These are phyloP conservation scores for Cremastinae sp. DNA, from an alignment of 2,888 invertebrate species.

Conservation along the genomic window DNA sequence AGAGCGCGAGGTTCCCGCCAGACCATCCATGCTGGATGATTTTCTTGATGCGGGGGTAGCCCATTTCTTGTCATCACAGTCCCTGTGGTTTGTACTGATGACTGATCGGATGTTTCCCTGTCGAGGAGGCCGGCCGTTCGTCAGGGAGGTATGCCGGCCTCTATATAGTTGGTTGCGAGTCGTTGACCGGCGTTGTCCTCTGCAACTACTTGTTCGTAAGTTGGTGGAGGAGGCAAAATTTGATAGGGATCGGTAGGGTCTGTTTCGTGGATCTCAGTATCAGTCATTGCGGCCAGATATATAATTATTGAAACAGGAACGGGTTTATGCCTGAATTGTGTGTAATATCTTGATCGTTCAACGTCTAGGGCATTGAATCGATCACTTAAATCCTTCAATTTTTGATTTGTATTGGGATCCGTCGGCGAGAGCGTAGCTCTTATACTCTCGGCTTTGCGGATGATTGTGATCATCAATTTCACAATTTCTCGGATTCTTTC, in stretches of 20 bases:
- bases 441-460: constrained; percentile 12
- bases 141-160: constrained; percentile 17
- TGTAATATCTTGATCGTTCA: constrained; percentile 12
- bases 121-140: constrained; percentile 27
- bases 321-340: constrained; percentile 5
- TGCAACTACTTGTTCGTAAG: constrained; percentile 18
- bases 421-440: not conserved
- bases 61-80: constrained; percentile 24
- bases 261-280: constrained; percentile 8
- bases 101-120: constrained; percentile 4
- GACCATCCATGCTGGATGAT: constrained; percentile 38
- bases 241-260: constrained; percentile 25
- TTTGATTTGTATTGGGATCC: not conserved
- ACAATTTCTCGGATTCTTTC: constrained; percentile 34
- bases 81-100: constrained; percentile 6
- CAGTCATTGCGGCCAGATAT: constrained; percentile 40
- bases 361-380: constrained; percentile 12
- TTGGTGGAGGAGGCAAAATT: constrained; percentile 6
- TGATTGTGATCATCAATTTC: constrained; percentile 18
- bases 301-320: constrained; percentile 25
- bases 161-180: constrained; percentile 19
- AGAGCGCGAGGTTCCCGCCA: constrained; percentile 26
- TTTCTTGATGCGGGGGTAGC: constrained; percentile 20
- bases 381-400: constrained; percentile 13
- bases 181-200: constrained; percentile 19